Conservation (phyloP, 2,797 vertebrate genomes). For the Serranus cabrilla region DNA sequence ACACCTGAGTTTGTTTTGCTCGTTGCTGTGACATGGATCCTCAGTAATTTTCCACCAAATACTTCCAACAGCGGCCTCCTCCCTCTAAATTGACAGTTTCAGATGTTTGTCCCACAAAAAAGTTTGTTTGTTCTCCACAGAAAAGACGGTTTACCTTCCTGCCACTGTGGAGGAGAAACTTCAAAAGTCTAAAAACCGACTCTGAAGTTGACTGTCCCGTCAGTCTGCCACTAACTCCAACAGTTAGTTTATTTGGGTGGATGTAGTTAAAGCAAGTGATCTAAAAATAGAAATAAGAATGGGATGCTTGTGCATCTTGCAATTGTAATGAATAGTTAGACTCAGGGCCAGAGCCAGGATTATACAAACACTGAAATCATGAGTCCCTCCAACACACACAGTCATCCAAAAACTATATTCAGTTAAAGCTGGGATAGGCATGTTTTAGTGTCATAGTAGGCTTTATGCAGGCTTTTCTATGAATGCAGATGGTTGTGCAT, state of each 20-base stretch:
- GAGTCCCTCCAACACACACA: conserved; percentile 2
- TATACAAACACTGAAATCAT: conserved; percentile 6
- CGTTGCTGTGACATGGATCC: conserved; percentile 59
- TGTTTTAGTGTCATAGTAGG: no score
- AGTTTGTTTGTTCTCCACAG: conserved; percentile 47
- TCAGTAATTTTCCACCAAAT: conserved; percentile 73
- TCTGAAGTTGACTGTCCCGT: neutral
- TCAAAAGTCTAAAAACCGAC: neutral
- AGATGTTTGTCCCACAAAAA: conserved; percentile 55
- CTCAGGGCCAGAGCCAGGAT: neutral
- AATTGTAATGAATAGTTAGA: conserved; percentile 26
- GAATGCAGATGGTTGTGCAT: no score
- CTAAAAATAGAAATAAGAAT: conserved; percentile 23
- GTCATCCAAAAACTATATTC: neutral
- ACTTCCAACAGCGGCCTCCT: conserved; percentile 56
- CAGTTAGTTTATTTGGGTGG: neutral
- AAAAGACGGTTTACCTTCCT: conserved; percentile 23
- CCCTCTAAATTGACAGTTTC: conserved; percentile 73
- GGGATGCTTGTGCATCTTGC: conserved; percentile 21
- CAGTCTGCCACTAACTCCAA: neutral
- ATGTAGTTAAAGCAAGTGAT: neutral
- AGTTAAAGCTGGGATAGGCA: neutral
- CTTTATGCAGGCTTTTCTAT: no score
- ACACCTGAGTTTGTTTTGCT: conserved; percentile 77
- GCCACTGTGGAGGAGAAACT: conserved; percentile 10